Evolutionary conservation across 2,113 vertebrate genomes (phyloP).

Genomic region (Hystrix cristata): DNA sequence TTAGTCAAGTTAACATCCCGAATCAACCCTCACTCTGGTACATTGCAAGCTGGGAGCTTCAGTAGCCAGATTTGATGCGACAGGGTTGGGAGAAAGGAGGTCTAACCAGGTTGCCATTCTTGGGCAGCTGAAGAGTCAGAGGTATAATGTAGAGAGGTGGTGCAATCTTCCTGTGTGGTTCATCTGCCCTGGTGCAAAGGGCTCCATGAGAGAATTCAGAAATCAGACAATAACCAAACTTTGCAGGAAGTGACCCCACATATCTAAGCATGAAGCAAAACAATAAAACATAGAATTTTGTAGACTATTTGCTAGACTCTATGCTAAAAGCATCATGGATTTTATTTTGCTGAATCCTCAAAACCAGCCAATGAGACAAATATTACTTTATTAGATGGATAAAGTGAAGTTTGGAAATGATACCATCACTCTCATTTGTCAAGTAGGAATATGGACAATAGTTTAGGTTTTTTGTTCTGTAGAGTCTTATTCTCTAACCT

Average conservation of each 20-base stretch:
- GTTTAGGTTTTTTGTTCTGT: neutral
- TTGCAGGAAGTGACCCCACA: neutral
- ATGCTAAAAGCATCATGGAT: neutral
- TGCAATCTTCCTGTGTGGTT: neutral
- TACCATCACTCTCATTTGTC: neutral
- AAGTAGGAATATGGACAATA: neutral
- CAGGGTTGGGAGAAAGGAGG: neutral
- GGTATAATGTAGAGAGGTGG: neutral
- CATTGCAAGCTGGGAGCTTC: neutral
- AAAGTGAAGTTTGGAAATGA: conserved; percentile 16
- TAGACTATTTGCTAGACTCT: neutral
- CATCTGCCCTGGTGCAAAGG: too few relatives aligned
- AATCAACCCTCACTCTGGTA: neutral
- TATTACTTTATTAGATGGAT: neutral
- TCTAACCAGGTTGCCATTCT: neutral
- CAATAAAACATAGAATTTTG: neutral
- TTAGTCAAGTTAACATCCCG: neutral
- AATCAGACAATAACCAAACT: neutral
- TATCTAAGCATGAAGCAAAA: neutral
- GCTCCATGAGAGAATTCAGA: neutral
- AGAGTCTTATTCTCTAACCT: neutral
- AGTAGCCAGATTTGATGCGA: neutral
- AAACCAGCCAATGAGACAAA: neutral
- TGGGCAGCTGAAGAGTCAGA: neutral
- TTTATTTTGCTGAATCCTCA: conserved; percentile 29